These are phyloP conservation scores for Hypocryptadius cinnamomeus DNA, from an alignment of 2,113 vertebrate species.

Conservation along the genomic window DNA sequence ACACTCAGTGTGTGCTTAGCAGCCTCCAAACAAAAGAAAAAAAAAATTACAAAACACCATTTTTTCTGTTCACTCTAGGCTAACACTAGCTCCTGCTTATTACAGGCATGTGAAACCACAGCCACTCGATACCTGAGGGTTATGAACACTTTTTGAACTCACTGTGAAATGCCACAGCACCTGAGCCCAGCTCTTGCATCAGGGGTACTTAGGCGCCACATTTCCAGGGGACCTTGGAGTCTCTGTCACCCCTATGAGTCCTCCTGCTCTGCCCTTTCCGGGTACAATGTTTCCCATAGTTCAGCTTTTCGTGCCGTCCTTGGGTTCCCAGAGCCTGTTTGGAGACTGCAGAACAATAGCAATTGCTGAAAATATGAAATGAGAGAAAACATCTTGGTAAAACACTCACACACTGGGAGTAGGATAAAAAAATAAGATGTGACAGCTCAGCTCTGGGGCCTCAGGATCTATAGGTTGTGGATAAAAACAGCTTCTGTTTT, in stretches of 20 bases:
- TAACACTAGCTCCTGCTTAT: not conserved
- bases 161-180: not conserved
- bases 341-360: conserved; percentile 36
- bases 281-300: not conserved
- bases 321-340: not conserved
- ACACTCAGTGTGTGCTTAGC: not conserved
- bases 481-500: not conserved
- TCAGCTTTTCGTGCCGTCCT: not conserved
- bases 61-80: not conserved
- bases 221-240: conserved; percentile 21
- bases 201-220: not conserved
- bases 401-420: not conserved
- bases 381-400: conserved; percentile 16
- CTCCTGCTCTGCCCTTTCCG: conserved; percentile 31
- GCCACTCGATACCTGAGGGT: not conserved
- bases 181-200: not conserved
- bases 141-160: not conserved
- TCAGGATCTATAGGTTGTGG: not conserved
- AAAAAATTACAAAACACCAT: not conserved
- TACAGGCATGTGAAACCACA: not conserved
- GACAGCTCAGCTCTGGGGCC: conserved; percentile 24
- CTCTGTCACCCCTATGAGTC: not conserved
- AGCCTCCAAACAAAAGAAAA: not conserved
- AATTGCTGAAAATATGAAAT: conserved; percentile 5
- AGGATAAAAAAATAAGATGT: conserved; percentile 29